phyloP scores from a whole-genome alignment of 2,888 invertebrate genomes.

The Patella caerulea region DNA sequence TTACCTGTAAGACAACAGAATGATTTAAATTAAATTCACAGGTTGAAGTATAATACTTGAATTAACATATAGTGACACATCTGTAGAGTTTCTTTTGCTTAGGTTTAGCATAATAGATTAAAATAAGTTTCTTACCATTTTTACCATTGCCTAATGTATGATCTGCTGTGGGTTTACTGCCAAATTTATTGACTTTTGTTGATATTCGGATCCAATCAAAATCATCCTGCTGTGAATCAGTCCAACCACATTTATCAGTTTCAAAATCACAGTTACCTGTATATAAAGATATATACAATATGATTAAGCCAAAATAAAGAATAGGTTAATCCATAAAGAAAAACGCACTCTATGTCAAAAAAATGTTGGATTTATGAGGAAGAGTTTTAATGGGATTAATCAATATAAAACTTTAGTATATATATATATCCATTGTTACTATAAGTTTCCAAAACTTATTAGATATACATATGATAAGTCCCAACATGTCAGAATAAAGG shows the following conservation, averaged over 20 bases:
- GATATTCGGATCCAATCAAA: conserved; percentile 47
- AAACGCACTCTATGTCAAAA: neutral
- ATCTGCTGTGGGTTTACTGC: conserved; percentile 41
- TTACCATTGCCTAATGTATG: conserved; percentile 44
- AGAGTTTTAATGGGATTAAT: too few species aligned
- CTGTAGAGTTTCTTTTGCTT: too few species aligned
- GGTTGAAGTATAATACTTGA: too few species aligned
- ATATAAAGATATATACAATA: conserved; percentile 19
- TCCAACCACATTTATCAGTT: conserved; percentile 46
- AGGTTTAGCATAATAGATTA: too few species aligned
- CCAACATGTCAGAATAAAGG: too few species aligned
- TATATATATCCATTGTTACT: too few species aligned
- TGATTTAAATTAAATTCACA: neutral
- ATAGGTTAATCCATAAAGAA: neutral
- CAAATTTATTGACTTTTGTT: conserved; percentile 33
- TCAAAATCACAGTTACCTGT: conserved; percentile 62
- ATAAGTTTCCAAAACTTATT: too few species aligned
- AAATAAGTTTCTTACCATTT: conserved; percentile 33
- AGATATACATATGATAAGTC: too few species aligned
- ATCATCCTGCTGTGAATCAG: conserved; percentile 34
- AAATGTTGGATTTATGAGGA: too few species aligned
- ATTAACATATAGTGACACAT: too few species aligned
- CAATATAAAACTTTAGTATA: too few species aligned
- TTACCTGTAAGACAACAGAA: conserved; percentile 66
- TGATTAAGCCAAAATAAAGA: neutral